These are phyloP conservation scores for Chlorodrepanis virens DNA, from an alignment of 2,113 vertebrate genomes.

Conservation along the genomic window DNA sequence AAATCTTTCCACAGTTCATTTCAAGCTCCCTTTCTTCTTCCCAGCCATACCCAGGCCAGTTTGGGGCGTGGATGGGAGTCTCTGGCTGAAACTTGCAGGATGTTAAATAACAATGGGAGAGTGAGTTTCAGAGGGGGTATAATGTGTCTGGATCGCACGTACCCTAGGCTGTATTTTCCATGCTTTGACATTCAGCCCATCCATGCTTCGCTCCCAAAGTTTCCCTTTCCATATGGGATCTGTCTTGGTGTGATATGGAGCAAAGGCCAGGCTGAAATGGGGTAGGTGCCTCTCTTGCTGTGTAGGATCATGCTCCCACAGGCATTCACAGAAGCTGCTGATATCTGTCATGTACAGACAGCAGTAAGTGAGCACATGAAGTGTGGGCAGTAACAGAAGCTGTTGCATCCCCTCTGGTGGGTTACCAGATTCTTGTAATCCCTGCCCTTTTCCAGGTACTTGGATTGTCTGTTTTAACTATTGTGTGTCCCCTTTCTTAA, in stretches of 20 bases:
- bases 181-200: background rate
- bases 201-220: background rate
- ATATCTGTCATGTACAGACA: background rate
- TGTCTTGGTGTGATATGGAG: background rate
- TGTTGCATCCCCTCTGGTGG: background rate
- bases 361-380: background rate
- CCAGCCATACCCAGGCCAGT: conserved; percentile 57
- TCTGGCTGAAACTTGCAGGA: conserved; percentile 53
- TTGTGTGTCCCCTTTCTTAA: background rate
- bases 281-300: background rate
- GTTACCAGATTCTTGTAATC: background rate
- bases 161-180: conserved; percentile 13
- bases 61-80: conserved; percentile 14
- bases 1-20: conserved; percentile 69
- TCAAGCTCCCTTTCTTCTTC: conserved; percentile 61
- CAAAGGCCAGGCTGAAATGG: background rate
- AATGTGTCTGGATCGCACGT: conserved; percentile 23
- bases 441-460: background rate
- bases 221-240: background rate
- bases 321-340: background rate
- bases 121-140: conserved; percentile 6
- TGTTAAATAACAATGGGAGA: conserved; percentile 61
- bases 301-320: rapidly evolving
- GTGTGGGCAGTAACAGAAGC: background rate
- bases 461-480: background rate